Evolutionary conservation across 1,140 invertebrate species (phyloP), one percentile per base, ranked within the genome.

Genomic region (Leptinotarsa defecta): DNA sequence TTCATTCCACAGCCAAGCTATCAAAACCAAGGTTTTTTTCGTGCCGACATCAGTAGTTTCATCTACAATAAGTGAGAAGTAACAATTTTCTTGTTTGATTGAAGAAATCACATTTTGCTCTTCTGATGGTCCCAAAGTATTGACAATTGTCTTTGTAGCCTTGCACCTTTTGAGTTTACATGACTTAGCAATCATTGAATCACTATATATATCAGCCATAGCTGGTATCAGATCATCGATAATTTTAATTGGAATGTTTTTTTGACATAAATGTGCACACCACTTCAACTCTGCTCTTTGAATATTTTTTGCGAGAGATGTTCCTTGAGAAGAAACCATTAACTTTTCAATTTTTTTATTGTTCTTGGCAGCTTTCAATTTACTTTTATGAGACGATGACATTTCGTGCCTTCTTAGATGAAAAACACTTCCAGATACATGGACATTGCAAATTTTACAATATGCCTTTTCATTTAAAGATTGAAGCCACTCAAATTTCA

Each of bases 191-290:
- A 76, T 74, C 75, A 71, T 57, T 3, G 71, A 78, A 71, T 82
- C 77, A 1, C 64, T 49, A 73, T 61, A 77, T 43, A 78, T 68
- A 63, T 8, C 62, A 49, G 49, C 43, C 57, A 78, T 75, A 43
- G 80, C 74, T 64, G 69, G 61, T 5, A 73, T 34, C 48, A 81
- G 71, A 74, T 79, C 73, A 68, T 79, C 74, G 68, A 77, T 74
- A 52, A 78, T 48, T 15, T 22, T 34, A 70, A 81, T 78, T 52
- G 81, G 64, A 34, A 81, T 48, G 65, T 81, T 77, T 62, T 81
- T 74, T 62, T 80, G 75, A 48, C 48, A 22, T 17, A 81, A 19
- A 68, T 77, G 80, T 48, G 71, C 71, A 64, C 61, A 61, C n/a
- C 77, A 77, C 62, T 74, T 78, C 43, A 80, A 63, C 65, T 80